Base-by-base conservation (phyloP, 2,888 invertebrate genomes). In the Ophioninae sp. region DNA sequence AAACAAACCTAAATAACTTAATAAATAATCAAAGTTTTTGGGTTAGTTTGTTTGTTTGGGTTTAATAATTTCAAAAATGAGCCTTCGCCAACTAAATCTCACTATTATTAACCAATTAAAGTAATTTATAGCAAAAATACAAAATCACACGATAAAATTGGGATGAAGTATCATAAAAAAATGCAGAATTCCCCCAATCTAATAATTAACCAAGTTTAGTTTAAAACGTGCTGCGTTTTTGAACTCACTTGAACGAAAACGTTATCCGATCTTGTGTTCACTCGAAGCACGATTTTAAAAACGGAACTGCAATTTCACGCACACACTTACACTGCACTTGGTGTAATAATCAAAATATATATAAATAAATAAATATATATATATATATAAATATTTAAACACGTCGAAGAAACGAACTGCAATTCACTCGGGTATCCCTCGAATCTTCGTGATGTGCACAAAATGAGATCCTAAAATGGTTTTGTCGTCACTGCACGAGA, bases 211-310 rank as follows among this genome's bases (percentile, higher is more conserved):
- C 7, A 44, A 44, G 50, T n/a, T n/a, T n/a, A n/a, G n/a, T n/a
- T n/a, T 44, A 13, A 56, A 79, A 65, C 10, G 39, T 41, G 39
- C 57, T 39, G 30, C 13, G 10, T 44, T 70, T 88, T n/a, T n/a
- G n/a, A n/a, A 90, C 90, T 89, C 85, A 91, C 91, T 89, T 89
- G 88, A 88, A 65, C 70, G 82, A 87, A 88, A 87, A 86, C 81
- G 74, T 79, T 76, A 88, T 89, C 87, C 85, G 87, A 88, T 87
- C 87, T 88, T 86, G 88, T 85, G 87, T 87, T 89, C 88, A 87
- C 77, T 76, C 59, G 74, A 10, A 67, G 30, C 57, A 74, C 78
- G 64, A 77, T 10, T 44, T 17, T 39, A 62, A 39, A 57, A 7
- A 67, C 8, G 69, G 0, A 56, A 61, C 61, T 41, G 41, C 56